These are phyloP conservation scores for Apostichopus japonicus DNA, from an alignment of 35 echinoderm and acorn worm genomes.

Conservation along the genomic window DNA sequence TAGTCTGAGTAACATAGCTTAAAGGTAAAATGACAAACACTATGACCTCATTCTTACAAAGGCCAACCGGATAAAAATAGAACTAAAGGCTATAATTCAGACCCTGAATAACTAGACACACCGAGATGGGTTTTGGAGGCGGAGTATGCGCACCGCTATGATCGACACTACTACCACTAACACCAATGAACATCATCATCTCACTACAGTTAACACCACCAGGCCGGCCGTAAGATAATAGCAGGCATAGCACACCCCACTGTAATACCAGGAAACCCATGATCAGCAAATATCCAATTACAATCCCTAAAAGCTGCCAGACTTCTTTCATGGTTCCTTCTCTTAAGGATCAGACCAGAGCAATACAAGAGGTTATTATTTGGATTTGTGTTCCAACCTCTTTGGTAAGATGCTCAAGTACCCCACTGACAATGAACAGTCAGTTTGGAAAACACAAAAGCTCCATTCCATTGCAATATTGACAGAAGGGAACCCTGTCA, in stretches of 20 bases:
- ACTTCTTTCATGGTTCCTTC: neutral
- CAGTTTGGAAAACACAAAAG: constrained; percentile 2
- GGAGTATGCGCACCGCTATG: neutral
- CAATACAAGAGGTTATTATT: constrained; percentile 24
- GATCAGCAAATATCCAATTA: constrained; percentile 47
- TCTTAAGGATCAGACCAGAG: neutral
- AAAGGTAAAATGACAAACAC: neutral
- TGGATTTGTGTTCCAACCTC: constrained; percentile 36
- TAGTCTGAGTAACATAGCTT: neutral
- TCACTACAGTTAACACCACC: neutral
- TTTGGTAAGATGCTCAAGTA: constrained; percentile 31
- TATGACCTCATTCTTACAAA: constrained; percentile 40
- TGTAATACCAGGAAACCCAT: constrained; percentile 37
- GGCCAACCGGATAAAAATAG: constrained; percentile 37
- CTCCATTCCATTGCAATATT: neutral
- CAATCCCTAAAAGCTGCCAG: constrained; percentile 2
- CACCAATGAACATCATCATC: neutral
- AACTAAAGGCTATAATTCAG: constrained; percentile 5
- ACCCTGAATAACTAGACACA: neutral
- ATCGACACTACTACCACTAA: neutral
- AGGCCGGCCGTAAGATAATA: neutral
- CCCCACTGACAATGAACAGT: constrained; percentile 24
- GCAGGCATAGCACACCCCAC: neutral
- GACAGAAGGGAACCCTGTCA: too few species aligned
- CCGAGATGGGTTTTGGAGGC: neutral